Base-by-base conservation (phyloP, 37 sponge, comb jelly and placozoan genomes). In the Diacarnus erythraeanus region DNA sequence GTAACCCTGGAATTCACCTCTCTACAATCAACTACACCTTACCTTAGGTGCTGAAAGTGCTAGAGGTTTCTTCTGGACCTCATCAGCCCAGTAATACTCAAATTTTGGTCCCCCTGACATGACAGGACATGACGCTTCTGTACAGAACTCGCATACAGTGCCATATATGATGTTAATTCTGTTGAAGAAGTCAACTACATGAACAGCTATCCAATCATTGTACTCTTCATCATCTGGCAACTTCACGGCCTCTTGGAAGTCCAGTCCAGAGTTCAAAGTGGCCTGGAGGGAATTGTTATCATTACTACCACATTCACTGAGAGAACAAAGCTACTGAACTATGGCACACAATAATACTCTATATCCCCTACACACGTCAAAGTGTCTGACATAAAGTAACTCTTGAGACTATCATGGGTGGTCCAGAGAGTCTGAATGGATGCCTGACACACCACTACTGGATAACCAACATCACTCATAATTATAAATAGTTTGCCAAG, bases 61-160 rank as follows among this genome's bases (percentile, higher is more conserved):
- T 23, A 76, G 85, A 8, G 96, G 96, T 38, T 95, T 95, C 77
- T 92, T 95, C 58, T 87, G 88, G 21, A 56, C 83, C 60, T 95
- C 96, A 67, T 95, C 96, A 17, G 94, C 84, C 96, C 96, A 95
- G 74, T 89, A 89, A 71, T 95, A 95, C 79, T 95, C 96, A 33
- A 82, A 91, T 84, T 95, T 95, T 18, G 93, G 96, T 39, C 96
- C 96, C 20, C 96, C 96, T 20, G 90, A 92, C 96, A 95, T 95
- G 36, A 82, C 56, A 26, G 96, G 96, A 56, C 96, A 95, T 20
- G 74, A 74, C 0, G 65, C 22, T 3, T 82, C 81, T 5, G 96
- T 95, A 57, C 96, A 95, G 59, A 54, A 69, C 23, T 92, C 90
- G 54, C 80, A 75, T 1, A 95, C 91, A 0, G 96, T 92, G 20